Conservation (phyloP, 2,797 vertebrate genomes). For the Poecilia wingei region DNA sequence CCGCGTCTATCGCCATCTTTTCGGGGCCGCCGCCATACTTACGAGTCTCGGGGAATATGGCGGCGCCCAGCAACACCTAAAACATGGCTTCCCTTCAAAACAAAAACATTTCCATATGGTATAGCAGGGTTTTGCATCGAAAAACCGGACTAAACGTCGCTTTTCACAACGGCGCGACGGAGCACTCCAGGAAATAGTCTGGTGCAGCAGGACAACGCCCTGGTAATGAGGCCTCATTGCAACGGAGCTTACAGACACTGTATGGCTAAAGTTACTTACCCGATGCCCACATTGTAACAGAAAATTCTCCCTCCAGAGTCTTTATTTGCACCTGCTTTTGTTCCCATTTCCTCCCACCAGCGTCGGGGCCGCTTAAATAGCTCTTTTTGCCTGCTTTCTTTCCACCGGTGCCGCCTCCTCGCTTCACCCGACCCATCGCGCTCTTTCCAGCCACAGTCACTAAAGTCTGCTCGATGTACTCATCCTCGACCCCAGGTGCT, state of each 20-base stretch:
- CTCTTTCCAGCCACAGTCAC: slow-evolving; percentile 94
- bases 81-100: slow-evolving; percentile 99
- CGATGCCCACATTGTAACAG: slow-evolving; percentile 99
- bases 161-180: slow-evolving; percentile 27
- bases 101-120: slow-evolving; percentile 86
- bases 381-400: slow-evolving; percentile 96
- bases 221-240: slow-evolving; percentile 79
- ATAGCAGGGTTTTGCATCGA: slow-evolving; percentile 25
- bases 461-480: slow-evolving; percentile 96
- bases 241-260: slow-evolving; percentile 53
- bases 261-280: slow-evolving; percentile 83
- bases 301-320: slow-evolving; percentile 98
- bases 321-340: slow-evolving; percentile 99
- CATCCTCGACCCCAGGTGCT: slow-evolving; percentile 92
- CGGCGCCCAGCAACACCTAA: slow-evolving; percentile 98
- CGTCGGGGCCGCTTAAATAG: slow-evolving; percentile 88
- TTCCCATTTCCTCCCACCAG: slow-evolving; percentile 94
- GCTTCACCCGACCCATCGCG: slow-evolving; percentile 88
- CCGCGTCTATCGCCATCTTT: slow-evolving; percentile 92
- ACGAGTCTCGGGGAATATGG: slow-evolving; percentile 98
- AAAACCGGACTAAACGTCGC: slow-evolving; percentile 40
- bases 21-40: slow-evolving; percentile 95
- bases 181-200: slow-evolving; percentile 69
- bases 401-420: slow-evolving; percentile 86
- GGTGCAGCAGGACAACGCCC: slow-evolving; percentile 85